Evolutionary conservation across 1,140 invertebrate species (phyloP), one percentile per base, ranked within the genome.

Genomic region (Drosophila miranda): DNA sequence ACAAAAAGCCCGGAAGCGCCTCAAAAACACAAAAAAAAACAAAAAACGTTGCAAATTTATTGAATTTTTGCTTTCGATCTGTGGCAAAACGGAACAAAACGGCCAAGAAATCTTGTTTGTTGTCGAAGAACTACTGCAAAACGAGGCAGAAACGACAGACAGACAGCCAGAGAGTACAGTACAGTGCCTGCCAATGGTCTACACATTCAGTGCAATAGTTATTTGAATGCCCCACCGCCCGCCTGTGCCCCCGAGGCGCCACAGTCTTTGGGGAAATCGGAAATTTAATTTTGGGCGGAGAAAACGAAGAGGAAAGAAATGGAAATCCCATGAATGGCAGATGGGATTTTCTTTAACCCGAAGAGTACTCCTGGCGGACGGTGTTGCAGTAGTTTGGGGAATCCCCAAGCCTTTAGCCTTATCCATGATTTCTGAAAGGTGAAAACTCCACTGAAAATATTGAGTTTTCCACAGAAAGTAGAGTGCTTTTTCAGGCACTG

Each of bases 31-130:
- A 64, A 59, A 59, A 34, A 11, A 38, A 13, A 38, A 11, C 9
- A 4, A 38, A 34, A 34, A 34, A 3, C 3, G 64, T 77, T 86
- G 66, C 56, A 82, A 66, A 71, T 38, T 86, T 86, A 86, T 86
- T 86, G 82, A 86, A 86, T 86, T 82, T 75, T 86, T 78, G 72
- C 49, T 68, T 74, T 50, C 69, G 78, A 87, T 87, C 69, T 63
- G 53, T 30, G 19, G 41, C 30, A 43, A 43, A 45, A 41, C 16
- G 34, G 38, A 45, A 34, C 45, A 59, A 72, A 75, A 77, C 75
- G 74, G 68, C 57, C 75, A 60, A 66, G 57, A 71, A 72, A 76
- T 67, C 69, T 61, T 62, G 60, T 58, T 55, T 58, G 53, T 11
- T 26, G 34, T 34, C 19, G 50, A 41, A 69, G 26, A 34, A 23